Conservation (phyloP, 1,140 invertebrate species). For the Habropoda laboriosa region DNA sequence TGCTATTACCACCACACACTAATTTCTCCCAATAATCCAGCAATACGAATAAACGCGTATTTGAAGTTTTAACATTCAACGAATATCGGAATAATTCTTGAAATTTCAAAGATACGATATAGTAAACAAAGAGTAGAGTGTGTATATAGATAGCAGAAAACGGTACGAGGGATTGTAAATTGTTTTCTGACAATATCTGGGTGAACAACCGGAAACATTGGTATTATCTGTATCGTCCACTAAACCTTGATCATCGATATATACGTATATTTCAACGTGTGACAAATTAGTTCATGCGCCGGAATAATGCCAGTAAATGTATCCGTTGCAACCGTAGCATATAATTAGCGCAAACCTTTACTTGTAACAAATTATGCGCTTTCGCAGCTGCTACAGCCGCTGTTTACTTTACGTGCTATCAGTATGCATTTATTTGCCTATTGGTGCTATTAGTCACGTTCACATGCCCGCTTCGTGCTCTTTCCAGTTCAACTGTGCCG, state of each 20-base stretch:
- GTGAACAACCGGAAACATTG: background rate
- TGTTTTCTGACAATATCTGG: background rate
- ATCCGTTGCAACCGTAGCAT: background rate
- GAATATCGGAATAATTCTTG: no score
- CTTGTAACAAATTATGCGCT: conserved; percentile 46
- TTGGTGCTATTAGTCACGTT: conserved; percentile 37
- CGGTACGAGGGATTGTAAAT: background rate
- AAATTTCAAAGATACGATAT: background rate
- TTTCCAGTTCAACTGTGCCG: background rate
- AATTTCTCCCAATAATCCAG: no score
- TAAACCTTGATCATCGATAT: background rate
- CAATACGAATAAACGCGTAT: no score
- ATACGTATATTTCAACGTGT: background rate
- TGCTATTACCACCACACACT: no score
- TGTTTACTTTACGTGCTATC: conserved; percentile 43
- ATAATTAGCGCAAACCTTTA: conserved; percentile 28
- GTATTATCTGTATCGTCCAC: conserved; percentile 1
- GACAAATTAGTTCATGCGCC: background rate
- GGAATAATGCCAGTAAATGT: background rate
- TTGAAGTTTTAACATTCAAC: no score
- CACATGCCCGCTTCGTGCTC: background rate
- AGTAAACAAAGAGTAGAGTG: no score
- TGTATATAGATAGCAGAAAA: no score
- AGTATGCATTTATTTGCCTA: conserved; percentile 41
- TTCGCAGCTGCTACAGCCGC: conserved; percentile 23